phyloP scores from a whole-genome alignment of 2,888 invertebrate species.

The Hemithea aestivaria region DNA sequence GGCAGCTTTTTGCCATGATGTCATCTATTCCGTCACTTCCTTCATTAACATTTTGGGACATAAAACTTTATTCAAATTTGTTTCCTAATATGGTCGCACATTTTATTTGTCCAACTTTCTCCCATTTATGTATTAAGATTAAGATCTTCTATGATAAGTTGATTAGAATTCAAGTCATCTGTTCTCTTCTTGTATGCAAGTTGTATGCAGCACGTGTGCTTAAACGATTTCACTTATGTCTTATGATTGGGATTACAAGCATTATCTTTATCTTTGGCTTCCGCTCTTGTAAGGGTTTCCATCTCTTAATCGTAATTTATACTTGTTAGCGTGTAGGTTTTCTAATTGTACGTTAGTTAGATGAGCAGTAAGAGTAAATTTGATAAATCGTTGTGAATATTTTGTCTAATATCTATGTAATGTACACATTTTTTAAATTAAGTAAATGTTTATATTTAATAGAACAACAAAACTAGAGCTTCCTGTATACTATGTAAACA shows the following conservation, averaged over 20 bases:
- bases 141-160: constrained; percentile 16
- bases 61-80: constrained; percentile 15
- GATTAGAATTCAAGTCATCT: constrained; percentile 45
- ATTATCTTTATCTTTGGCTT: constrained; percentile 34
- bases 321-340: constrained; percentile 1
- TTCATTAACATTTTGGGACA: constrained; percentile 12
- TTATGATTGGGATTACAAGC: constrained; percentile 37
- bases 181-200: constrained; percentile 39
- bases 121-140: constrained; percentile 12
- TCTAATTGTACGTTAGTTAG: too few relatives aligned
- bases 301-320: constrained; percentile 12
- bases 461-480: too few relatives aligned
- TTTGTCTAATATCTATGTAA: too few relatives aligned
- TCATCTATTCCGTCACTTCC: constrained; percentile 37
- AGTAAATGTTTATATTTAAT: too few relatives aligned
- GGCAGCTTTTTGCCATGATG: constrained; percentile 34
- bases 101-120: constrained; percentile 17
- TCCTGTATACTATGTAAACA: too few relatives aligned
- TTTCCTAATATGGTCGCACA: constrained; percentile 10
- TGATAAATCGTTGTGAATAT: too few relatives aligned
- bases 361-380: too few relatives aligned
- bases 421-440: too few relatives aligned
- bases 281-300: constrained; percentile 16
- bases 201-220: constrained; percentile 41
- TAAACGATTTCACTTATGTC: constrained; percentile 45